A percentile compares a stretch with the other conserved stretches of the same genome.
These are phyloP conservation scores for Sinocyclocheilus rhinocerous DNA, from an alignment of 2,113 vertebrate species.

Conservation along the genomic window DNA sequence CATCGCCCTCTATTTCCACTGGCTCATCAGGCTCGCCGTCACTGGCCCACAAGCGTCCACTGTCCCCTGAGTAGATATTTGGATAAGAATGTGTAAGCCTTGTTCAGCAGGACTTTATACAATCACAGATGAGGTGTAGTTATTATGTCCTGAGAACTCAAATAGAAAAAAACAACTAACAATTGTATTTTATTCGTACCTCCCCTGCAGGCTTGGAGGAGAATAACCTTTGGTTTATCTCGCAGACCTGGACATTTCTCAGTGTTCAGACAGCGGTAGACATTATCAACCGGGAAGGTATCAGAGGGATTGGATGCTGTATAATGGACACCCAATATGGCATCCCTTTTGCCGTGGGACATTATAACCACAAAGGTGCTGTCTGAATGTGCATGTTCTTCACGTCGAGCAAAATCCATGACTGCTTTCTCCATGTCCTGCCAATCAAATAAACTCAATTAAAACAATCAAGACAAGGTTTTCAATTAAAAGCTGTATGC, in stretches of 20 bases:
- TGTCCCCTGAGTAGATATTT: constrained; percentile 51
- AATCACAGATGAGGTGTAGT: background rate
- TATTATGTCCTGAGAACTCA: background rate
- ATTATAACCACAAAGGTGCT: constrained; percentile 86
- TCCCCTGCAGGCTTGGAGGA: constrained; percentile 88
- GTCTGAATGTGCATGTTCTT: constrained; percentile 59
- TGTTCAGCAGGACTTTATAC: background rate
- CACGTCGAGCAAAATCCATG: background rate
- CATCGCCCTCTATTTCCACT: constrained; percentile 19
- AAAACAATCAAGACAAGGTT: background rate
- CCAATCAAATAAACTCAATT: constrained; percentile 54
- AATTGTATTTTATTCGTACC: constrained; percentile 59
- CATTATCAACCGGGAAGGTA: constrained; percentile 67
- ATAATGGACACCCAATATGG: constrained; percentile 71
- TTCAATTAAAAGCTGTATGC: background rate
- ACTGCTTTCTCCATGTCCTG: background rate
- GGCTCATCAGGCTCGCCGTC: background rate
- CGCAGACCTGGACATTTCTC: constrained; percentile 69
- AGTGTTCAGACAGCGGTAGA: constrained; percentile 76
- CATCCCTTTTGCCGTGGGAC: constrained; percentile 81
- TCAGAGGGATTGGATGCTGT: constrained; percentile 38
- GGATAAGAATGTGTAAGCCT: background rate
- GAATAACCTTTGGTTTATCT: constrained; percentile 85
- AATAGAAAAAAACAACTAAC: too few species aligned
- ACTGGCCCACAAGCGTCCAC: constrained; percentile 39